Evolutionary conservation across 2,113 vertebrate species (phyloP).

Genomic region (Myocastor coypus): DNA sequence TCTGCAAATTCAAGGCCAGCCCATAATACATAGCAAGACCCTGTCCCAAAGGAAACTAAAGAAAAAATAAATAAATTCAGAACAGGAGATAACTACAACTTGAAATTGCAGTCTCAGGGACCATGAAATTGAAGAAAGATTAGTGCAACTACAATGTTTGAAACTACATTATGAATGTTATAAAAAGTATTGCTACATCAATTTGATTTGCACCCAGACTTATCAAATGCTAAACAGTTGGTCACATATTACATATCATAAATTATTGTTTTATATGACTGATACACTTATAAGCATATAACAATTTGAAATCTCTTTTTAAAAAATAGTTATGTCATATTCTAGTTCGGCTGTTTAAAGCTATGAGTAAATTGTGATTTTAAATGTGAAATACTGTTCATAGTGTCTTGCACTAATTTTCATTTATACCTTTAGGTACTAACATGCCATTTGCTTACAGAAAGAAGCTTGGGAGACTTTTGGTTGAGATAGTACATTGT

Average conservation of each 20-base stretch:
- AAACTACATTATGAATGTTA: not conserved
- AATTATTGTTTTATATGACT: conserved; percentile 28
- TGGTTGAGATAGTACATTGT: not conserved
- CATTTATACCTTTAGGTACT: not conserved
- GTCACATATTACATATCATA: not conserved
- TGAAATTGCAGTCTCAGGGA: not conserved
- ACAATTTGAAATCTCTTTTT: conserved; percentile 6
- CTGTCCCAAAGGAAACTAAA: not conserved
- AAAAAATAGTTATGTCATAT: not conserved
- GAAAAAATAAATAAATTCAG: not conserved
- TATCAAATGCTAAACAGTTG: not conserved
- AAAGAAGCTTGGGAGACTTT: not conserved
- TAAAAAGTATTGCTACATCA: not conserved
- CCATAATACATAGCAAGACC: not conserved
- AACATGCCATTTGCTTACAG: not conserved
- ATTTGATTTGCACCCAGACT: not conserved
- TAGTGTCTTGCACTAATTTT: not conserved
- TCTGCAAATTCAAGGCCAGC: not conserved
- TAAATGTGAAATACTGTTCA: conserved; percentile 4
- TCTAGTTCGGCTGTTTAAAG: not conserved
- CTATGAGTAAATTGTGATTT: not conserved
- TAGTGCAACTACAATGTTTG: not conserved
- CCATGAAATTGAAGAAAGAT: not conserved
- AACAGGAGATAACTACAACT: not conserved
- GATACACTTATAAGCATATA: not conserved